Evolutionary conservation across 2,888 invertebrate genomes (phyloP), one percentile per base, ranked within the genome.

Genomic region (Scaptomyza tumidula): DNA sequence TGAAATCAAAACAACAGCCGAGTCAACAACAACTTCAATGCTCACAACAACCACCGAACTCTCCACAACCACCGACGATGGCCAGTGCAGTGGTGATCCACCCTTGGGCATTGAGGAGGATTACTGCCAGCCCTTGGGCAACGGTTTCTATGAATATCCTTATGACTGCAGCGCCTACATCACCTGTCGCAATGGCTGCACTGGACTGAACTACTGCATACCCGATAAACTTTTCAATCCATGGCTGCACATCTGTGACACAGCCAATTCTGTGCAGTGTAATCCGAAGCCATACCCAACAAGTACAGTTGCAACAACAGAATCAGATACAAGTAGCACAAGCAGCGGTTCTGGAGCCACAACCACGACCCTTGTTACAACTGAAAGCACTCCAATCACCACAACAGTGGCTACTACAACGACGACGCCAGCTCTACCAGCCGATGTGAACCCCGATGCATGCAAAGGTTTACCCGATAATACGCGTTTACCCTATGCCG

Each of bases 91-190:
- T 45, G 67, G 52, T 6, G 65, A 67, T 6, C 48, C 74, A 1
- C 83, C 86, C 0, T 14, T 56, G 4, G 60, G 49, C 0, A 35
- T 86, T 6, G 54, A 67, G 0, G 67, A 62, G 11, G 72, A 74
- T 27, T 86, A 52, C n/a, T 84, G 83, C 13, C 24, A 46, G 31
- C 6, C 27, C 0, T 7, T 55, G 46, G 83, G 56, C 6, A 83
- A 84, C 59, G 86, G 83, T 6, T 71, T 76, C 62, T 86, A 84
- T 13, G 54, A 50, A 1, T 89, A 89, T 73, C 78, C 71, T 2
- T 87, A 79, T 31, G 58, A 87, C 13, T 88, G 88, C 52, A 70
- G 54, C 7, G 89, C 75, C 0, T 88, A 86, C 45, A 48, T 88
- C 1, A 56, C 5, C 2, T 88, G 88, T 31, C 64, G 55, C 6